These are phyloP conservation scores for Talpa occidentalis DNA, from an alignment of 2,113 vertebrate genomes.

Conservation along the genomic window DNA sequence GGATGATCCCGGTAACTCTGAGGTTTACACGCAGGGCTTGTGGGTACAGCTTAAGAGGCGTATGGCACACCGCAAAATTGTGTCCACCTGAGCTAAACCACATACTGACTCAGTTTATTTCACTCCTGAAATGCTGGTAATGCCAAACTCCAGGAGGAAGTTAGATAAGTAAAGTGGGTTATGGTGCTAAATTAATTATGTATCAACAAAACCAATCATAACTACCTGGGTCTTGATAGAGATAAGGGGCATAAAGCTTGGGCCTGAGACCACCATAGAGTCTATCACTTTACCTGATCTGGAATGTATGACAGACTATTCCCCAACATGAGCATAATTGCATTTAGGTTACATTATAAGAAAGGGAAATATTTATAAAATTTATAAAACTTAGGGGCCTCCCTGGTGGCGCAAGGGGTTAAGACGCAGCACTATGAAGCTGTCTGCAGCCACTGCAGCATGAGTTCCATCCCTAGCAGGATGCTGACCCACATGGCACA, in stretches of 20 bases:
- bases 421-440: no score
- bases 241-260: neutral
- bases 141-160: neutral
- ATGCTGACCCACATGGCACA: no score
- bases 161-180: neutral
- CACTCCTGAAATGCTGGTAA: neutral
- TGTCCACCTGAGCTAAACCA: neutral
- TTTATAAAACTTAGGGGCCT: no score
- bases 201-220: neutral
- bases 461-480: no score
- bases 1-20: neutral
- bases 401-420: no score
- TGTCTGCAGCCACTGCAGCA: no score
- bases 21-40: neutral
- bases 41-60: conserved; percentile 22
- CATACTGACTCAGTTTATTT: neutral
- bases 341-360: neutral
- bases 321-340: neutral
- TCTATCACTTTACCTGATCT: neutral
- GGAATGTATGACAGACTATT: neutral
- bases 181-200: neutral
- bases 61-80: neutral
- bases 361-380: neutral
- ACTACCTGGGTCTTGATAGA: neutral
- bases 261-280: no score